Conservation (phyloP, 2,797 vertebrate genomes). For the Odontamblyopus lacepedii region DNA sequence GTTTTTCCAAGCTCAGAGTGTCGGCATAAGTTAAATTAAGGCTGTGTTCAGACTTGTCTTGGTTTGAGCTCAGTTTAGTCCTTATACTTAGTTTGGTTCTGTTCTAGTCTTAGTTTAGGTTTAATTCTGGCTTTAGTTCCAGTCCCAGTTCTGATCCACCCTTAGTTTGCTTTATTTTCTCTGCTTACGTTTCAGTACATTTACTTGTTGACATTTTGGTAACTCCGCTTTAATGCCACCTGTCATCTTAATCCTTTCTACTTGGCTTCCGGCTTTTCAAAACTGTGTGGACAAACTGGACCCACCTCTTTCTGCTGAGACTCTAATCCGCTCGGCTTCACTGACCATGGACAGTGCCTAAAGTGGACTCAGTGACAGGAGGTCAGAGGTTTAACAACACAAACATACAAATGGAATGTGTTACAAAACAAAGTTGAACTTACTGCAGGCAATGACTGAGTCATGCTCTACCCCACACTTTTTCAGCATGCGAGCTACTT, state of each 20-base stretch:
- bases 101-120: too few species aligned
- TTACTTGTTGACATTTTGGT: background rate
- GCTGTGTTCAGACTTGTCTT: too few species aligned
- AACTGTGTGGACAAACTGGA: background rate
- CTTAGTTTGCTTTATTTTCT: too few species aligned
- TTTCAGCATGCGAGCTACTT: too few species aligned
- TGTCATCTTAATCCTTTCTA: background rate
- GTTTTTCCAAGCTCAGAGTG: too few species aligned
- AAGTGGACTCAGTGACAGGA: background rate
- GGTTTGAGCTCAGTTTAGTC: too few species aligned
- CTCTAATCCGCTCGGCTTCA: background rate
- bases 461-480: background rate
- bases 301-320: background rate
- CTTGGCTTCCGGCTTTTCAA: background rate
- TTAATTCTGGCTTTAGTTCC: background rate
- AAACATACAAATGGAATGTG: background rate
- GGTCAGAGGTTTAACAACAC: background rate
- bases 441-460: background rate
- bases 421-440: background rate
- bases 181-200: background rate
- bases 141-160: background rate
- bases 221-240: background rate
- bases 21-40: too few species aligned
- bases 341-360: background rate
- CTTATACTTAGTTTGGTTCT: too few species aligned